Evolutionary conservation across 2,888 invertebrate species (phyloP), one percentile per base, ranked within the genome.

Genomic region (Apodemia hepburni): DNA sequence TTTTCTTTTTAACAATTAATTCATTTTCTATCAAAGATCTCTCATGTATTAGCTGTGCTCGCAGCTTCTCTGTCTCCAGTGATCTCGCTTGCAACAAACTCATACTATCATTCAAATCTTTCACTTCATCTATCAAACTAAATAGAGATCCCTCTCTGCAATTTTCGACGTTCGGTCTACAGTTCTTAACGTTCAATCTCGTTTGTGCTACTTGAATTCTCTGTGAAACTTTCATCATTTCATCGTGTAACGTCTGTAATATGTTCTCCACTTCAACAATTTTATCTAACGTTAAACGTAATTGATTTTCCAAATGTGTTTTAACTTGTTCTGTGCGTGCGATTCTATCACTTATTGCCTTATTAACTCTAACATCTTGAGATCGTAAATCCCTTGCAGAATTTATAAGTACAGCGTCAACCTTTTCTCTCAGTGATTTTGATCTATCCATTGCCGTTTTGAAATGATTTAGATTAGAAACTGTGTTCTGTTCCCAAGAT

Each of bases 401-500:
- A 74, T 97, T 96, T 33, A 93, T 92, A 2, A 97, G 84, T 29
- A 96, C 93, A 0, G 95, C 94, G 72, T 96, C 95, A 0, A 97
- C 92, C 61, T 95, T 94, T 1, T 92, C 92, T 64, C 97, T 85
- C n/a, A 98, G 81, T 38, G 93, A 90, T 63, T 93, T 93, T 0
- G 97, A 97, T 62, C 93, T 93, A 73, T 95, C 94, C 29, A 96
- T 92, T 38, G 96, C 95, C 60, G 92, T 92, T 76, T 97, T 96
- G 61, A 95, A 95, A 71, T 95, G 94, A 4, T 94, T 93, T 59
- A 98, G 83, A 18, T 94, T 94, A 78, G 96, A 95, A 22, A 94
- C 92, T 0, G 97, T 95, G 73, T 95, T 95, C 73, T 95, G 94
- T 70, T 97, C 96, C 96, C 97, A 98, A 45, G 95, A 95, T 71